Base-by-base conservation (phyloP, 2,888 invertebrate genomes). In the Prostheceraeus crozeri region DNA sequence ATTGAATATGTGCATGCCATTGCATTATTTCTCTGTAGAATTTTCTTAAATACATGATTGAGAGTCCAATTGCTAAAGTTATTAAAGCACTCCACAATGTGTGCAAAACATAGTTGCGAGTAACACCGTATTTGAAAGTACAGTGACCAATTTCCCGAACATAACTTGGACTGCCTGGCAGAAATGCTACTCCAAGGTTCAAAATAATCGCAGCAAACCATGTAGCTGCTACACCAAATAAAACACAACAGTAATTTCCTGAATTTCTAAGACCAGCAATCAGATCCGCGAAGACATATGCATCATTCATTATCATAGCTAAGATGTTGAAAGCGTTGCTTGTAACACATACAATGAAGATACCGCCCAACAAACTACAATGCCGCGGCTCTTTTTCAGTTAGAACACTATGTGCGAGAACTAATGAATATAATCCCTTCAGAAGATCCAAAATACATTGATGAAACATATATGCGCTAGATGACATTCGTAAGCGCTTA, bases 201-300 rank as follows among this genome's bases (percentile, higher is more conserved):
- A 89, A 86, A 55, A 88, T 86, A 72, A 89, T 85, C 63, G 86
- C 86, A 57, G 87, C 86, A 78, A 89, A 89, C 89, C 89, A 89
- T 72, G 89, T 88, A 84, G 89, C 88, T 77, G 87, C 86, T 56
- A 87, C 84, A 64, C 89, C 89, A 77, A 89, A 89, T 53, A 87
- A 81, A 63, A 89, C 87, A 77, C 89, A 89, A 61, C 69, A 72
- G 52, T 68, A 67, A 62, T 73, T 72, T 11, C 68, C 67, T 8
- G 69, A 67, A 51, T 67, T 64, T 19, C 62, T 63, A 31, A 65
- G 51, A 4, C 63, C 63, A 10, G 63, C 40, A n/a, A 36, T 63
- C 11, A 61, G 58, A 52, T 71, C 69, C 16, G 70, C 64, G 40
- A 70, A 64, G 57, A 71, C 71, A 60, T 72, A 73, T 31, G 73